Base-by-base conservation (phyloP, 2,888 invertebrate genomes). In the Phalera bucephala region DNA sequence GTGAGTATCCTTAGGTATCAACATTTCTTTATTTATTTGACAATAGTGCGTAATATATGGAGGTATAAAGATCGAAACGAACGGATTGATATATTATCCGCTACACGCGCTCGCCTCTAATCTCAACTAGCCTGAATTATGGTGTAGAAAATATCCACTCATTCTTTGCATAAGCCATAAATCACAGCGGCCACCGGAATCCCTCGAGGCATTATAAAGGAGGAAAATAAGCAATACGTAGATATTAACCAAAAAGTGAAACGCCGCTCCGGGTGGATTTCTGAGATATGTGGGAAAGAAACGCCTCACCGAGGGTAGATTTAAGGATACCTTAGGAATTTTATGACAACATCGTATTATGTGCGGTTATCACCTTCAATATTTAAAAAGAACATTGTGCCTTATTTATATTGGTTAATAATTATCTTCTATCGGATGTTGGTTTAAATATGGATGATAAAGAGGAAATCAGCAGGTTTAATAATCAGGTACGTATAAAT, bases 81-180 rank as follows among this genome's bases (percentile, higher is more conserved):
- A 72, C 68, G 73, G 71, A 84, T 79, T 80, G 81, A 83, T 81
- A 79, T 78, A 80, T 77, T 79, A 75, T 78, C 64, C 67, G 68
- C 60, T n/a, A n/a, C n/a, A n/a, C n/a, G 68, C 60, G 68, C 75
- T 73, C 74, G 72, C 68, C 72, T 77, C 74, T 82, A 80, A 84
- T 86, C 84, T 84, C 79, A 79, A 84, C 77, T 81, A 80, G 70
- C 71, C 71, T 84, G 84, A 85, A 84, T 86, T 85, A 85, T 84
- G 80, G 79, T 77, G 77, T 71, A 80, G 83, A 82, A 84, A 84
- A 85, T 82, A 85, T 84, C 74, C 78, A 79, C 80, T 80, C 75
- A 77, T 84, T 85, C 81, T 85, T 82, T 84, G 82, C 85, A 86
- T 87, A 84, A 78, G 76, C 70, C 65, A 84, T 87, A 85, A 85